Conservation (phyloP, 2,113 vertebrate species). For the Alligator mississippiensis region DNA sequence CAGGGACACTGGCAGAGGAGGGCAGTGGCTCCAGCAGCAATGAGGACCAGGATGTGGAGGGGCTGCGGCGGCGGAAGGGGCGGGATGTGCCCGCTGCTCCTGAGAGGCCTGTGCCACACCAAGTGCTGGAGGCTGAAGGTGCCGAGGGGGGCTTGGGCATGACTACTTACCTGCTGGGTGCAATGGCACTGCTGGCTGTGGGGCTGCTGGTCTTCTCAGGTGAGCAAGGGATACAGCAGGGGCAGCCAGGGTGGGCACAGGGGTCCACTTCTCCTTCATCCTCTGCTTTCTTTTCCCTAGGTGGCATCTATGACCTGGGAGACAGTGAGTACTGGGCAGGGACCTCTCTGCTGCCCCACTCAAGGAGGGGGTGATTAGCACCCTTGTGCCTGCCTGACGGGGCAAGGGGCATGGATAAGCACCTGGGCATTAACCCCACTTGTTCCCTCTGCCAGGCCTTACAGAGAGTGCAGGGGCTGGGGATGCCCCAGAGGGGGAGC, state of each 20-base stretch:
- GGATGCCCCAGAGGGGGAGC: not conserved
- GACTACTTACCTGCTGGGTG: constrained; percentile 87
- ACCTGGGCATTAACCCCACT: rapidly evolving
- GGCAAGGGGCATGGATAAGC: rapidly evolving
- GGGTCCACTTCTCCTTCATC: not conserved
- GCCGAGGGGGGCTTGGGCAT: constrained; percentile 71
- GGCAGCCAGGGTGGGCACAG: not conserved
- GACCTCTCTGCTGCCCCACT: too few species aligned
- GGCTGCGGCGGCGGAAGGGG: constrained; percentile 59
- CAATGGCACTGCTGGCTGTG: constrained; percentile 82
- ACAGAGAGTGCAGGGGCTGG: constrained; percentile 17
- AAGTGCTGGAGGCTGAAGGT: not conserved
- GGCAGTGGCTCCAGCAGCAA: constrained; percentile 53
- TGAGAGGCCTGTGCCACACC: rapidly evolving
- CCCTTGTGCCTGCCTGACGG: rapidly evolving
- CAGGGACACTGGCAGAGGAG: not conserved
- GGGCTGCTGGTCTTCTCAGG: constrained; percentile 86
- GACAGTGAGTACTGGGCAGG: constrained; percentile 77
- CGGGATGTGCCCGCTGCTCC: rapidly evolving
- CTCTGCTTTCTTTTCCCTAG: constrained; percentile 71
- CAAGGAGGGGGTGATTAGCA: not conserved
- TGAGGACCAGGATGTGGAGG: constrained; percentile 34
- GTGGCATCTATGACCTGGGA: constrained; percentile 79
- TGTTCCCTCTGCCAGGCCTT: constrained; percentile 27
- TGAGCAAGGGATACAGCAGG: constrained; percentile 49